Evolutionary conservation across 2,888 invertebrate species (phyloP).

Genomic region (Zaprionus bogoriensis): DNA sequence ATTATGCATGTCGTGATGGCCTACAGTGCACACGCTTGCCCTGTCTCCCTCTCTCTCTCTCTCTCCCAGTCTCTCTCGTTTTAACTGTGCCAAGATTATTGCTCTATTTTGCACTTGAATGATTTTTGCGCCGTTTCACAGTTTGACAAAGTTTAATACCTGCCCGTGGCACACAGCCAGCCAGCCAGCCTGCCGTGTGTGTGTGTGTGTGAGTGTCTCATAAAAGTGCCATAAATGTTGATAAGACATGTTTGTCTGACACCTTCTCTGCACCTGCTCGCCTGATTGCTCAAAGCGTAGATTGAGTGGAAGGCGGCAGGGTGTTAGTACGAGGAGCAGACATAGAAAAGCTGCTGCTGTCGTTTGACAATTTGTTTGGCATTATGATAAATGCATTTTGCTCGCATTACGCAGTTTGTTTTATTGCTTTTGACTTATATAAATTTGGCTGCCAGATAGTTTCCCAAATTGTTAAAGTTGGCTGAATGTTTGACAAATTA

Average conservation of each 20-base stretch:
- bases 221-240: constrained; percentile 72
- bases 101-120: constrained; percentile 68
- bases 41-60: background rate
- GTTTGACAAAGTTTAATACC: constrained; percentile 42
- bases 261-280: constrained; percentile 29
- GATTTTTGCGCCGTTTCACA: constrained; percentile 30
- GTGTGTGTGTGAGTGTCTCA: constrained; percentile 17
- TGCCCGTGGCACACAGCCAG: constrained; percentile 6
- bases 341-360: constrained; percentile 1
- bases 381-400: constrained; percentile 49
- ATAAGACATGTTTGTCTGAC: constrained; percentile 67
- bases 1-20: constrained; percentile 43
- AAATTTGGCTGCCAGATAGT: background rate
- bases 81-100: constrained; percentile 63
- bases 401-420: constrained; percentile 46
- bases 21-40: background rate
- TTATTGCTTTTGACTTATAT: constrained; percentile 34
- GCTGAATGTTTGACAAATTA: constrained; percentile 33
- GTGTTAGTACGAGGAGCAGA: background rate
- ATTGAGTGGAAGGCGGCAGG: background rate
- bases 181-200: constrained; percentile 3
- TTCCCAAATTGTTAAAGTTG: constrained; percentile 14
- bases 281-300: constrained; percentile 36
- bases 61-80: background rate
- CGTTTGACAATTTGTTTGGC: constrained; percentile 48